Evolutionary conservation across 2,113 vertebrate genomes (phyloP).

Genomic region (Lamprologus speciosus): DNA sequence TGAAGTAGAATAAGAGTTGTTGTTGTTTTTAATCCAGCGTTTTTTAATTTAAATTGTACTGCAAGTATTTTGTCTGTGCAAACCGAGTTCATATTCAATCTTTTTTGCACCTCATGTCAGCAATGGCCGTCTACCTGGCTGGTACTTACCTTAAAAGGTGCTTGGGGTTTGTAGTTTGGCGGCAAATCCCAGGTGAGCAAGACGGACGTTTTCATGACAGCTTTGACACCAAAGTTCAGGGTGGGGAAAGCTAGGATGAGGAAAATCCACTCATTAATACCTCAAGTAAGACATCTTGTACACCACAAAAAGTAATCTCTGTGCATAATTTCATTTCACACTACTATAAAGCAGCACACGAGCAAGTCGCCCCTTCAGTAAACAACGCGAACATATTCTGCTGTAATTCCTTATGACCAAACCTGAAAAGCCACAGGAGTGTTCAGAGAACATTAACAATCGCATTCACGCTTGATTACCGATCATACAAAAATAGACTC

Average conservation of each 20-base stretch:
- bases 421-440: conserved; percentile 6
- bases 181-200: conserved; percentile 98
- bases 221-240: conserved; percentile 90
- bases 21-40: rapidly evolving
- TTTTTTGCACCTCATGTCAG: background rate
- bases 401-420: background rate
- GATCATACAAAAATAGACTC: conserved; percentile 23
- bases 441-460: conserved; percentile 4
- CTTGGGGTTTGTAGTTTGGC: conserved; percentile 88
- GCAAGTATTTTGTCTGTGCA: background rate
- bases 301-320: background rate
- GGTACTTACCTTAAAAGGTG: conserved; percentile 88
- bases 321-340: conserved; percentile 37
- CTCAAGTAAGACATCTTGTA: background rate
- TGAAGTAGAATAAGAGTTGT: background rate
- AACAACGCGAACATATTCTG: background rate
- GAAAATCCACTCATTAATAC: conserved; percentile 12
- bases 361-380: background rate
- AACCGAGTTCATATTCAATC: background rate
- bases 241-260: conserved; percentile 82
- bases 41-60: background rate
- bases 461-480: conserved; percentile 23
- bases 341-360: background rate
- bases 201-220: conserved; percentile 94
- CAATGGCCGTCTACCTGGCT: background rate